Evolutionary conservation across 2,888 invertebrate genomes (phyloP).

Genomic region (Pristionchus exspectatus): DNA sequence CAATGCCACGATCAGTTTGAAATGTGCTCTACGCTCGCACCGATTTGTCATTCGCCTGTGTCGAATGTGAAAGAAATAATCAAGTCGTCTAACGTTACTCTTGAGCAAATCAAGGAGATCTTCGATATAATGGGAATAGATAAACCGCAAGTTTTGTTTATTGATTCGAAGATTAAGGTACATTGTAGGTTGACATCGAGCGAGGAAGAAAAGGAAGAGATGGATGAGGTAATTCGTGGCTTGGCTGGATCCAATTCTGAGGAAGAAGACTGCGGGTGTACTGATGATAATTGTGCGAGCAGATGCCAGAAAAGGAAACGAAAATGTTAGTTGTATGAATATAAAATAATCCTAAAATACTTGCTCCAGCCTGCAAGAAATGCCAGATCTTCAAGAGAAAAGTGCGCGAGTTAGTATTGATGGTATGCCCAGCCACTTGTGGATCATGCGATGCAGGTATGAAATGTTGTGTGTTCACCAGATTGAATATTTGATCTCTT

Average conservation of each 20-base stretch:
- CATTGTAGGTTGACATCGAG: neutral
- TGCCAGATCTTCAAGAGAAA: constrained; percentile 53
- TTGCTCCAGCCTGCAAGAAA: constrained; percentile 39
- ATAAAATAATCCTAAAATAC: neutral
- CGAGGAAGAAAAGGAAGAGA: neutral
- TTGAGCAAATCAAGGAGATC: constrained; percentile 14
- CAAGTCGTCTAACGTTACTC: neutral
- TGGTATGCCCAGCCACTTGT: constrained; percentile 50
- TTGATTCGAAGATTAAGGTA: neutral
- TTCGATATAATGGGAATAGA: neutral
- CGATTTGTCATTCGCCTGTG: constrained; percentile 9
- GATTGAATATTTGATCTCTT: neutral
- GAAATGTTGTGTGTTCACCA: neutral
- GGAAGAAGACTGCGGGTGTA: constrained; percentile 21
- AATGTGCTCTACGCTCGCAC: constrained; percentile 5
- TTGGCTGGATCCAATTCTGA: neutral
- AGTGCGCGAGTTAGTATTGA: constrained; percentile 11
- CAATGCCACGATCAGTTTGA: constrained; percentile 7
- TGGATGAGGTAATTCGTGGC: neutral
- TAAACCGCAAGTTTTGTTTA: neutral
- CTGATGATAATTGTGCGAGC: constrained; percentile 5
- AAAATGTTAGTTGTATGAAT: neutral
- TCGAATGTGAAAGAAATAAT: constrained; percentile 4
- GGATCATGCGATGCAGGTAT: constrained; percentile 42
- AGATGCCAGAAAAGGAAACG: constrained; percentile 13